A percentile compares a stretch with the other conserved stretches of the same genome.
These are phyloP conservation scores for Drosophila sordidula DNA, from an alignment of 2,888 invertebrate species.

Conservation along the genomic window DNA sequence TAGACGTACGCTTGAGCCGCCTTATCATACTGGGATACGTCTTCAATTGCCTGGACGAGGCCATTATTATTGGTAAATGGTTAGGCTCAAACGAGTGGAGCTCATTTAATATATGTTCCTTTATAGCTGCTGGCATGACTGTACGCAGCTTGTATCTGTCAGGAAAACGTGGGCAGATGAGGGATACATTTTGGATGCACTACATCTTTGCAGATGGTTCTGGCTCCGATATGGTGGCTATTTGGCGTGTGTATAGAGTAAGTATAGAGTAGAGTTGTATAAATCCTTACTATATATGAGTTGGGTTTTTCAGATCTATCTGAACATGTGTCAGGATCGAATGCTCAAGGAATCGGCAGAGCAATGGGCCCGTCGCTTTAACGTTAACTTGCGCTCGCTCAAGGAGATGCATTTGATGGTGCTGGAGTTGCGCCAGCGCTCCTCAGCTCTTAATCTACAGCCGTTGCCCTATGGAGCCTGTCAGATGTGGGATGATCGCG, in stretches of 20 bases:
- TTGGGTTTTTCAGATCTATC: conserved; percentile 88
- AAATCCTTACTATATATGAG: not conserved
- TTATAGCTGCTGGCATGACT: conserved; percentile 91
- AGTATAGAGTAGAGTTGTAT: not conserved
- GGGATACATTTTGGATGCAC: conserved; percentile 87
- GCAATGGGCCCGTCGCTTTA: conserved; percentile 91
- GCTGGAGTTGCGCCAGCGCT: conserved; percentile 88
- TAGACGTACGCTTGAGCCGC: conserved; percentile 93
- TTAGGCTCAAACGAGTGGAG: too few species aligned
- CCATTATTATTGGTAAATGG: conserved; percentile 90
- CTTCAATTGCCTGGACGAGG: conserved; percentile 93
- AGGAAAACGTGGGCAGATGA: conserved; percentile 85
- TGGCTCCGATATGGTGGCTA: conserved; percentile 92
- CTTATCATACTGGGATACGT: conserved; percentile 94
- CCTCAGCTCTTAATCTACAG: conserved; percentile 87
- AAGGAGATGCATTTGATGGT: conserved; percentile 90
- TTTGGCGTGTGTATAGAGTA: conserved; percentile 92
- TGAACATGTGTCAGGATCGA: conserved; percentile 87
- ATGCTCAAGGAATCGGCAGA: conserved; percentile 86
- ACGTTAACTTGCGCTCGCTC: conserved; percentile 90
- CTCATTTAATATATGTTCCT: not conserved
- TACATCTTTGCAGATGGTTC: conserved; percentile 93
- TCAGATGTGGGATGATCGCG: conserved; percentile 84
- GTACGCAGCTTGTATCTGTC: conserved; percentile 92
- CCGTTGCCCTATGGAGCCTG: conserved; percentile 42